Evolutionary conservation across 1,140 invertebrate genomes (phyloP), one percentile per base, ranked within the genome.

Genomic region (Aphelenchoides avenae): DNA sequence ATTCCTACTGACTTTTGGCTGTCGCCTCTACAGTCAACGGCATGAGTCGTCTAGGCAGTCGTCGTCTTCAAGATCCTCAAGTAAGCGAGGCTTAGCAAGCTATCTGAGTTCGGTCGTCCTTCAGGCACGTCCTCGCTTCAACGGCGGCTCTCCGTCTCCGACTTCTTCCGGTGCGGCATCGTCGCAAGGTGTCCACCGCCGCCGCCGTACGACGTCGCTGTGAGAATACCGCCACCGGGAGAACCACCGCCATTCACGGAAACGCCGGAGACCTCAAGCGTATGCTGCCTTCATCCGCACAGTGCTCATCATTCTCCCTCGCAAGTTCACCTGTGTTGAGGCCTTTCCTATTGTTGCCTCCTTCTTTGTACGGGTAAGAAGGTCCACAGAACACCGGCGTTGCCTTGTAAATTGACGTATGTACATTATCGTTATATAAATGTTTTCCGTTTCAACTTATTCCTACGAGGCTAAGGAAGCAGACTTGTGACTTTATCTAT

Each of bases 1-100:
- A 26, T 73, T 75, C 53, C 24, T 76, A 22, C 52, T 73, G 4
- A 73, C 65, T 3, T 73, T 73, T 42, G 71, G 71, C n/a, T 73
- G 71, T 44, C 40, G 71, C 27, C 52, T 76, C 29, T 75, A 73
- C 54, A 62, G 39, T 18, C 59, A 62, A 42, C 49, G 71, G 36
- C 29, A n/a, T 24, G 13, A 57, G 15, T 43, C 48, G 2, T 33
- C 15, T 39, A 48, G 22, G 36, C 6, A 11, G 13, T 36, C 22
- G 39, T 33, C 36, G 22, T 39, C 13, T 43, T 7, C 9, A 18
- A 34, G 22, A 68, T 31, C 26, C 36, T 4, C 2, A 27, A 18
- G 51, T 30, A 48, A 20, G 22, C 13, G 3, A 44, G 39, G 20
- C 11, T 11, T 36, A 59, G 36, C n/a, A 18, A 2, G 1, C 39